Evolutionary conservation across 2,888 invertebrate genomes (phyloP), one percentile per base, ranked within the genome.

Genomic region (Microplitis manilae): DNA sequence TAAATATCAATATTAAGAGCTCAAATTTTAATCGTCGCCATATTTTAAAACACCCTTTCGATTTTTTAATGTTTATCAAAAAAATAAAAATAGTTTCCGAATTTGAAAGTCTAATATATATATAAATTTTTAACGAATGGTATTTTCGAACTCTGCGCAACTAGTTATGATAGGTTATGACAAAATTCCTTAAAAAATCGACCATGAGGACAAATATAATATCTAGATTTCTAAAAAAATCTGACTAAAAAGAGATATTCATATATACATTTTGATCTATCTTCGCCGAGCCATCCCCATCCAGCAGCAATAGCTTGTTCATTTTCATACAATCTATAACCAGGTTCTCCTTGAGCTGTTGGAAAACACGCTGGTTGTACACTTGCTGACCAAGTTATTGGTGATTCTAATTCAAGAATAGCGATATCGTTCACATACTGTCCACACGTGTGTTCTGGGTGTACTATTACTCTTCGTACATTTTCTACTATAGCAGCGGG

Each of bases 211-310:
- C 17, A 17, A 17, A 17, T 17, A 17, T 17, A 17, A 17, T 17
- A 17, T 17, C 17, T 17, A 17, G 17, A 17, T 17, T 17, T 17
- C 17, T 17, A 17, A 17, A 17, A 17, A 17, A 17, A 17, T 17
- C 17, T 17, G 17, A 17, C 1, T 17, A 17, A 68, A n/a, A 38
- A 40, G 7, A 30, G 39, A 62, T 60, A 15, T 7, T 30, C 50
- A 30, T 68, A 30, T 87, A 86, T 86, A 92, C 95, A 94, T 89
- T 92, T 91, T 41, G 92, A 92, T 81, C 93, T 92, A 84, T 95
- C 92, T 88, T 96, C 96, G 81, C 94, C 91, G 0, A 95, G 94
- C 93, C 96, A 96, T 0, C 96, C 97, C 96, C 96, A 97, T 6
- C 97, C 97, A 38, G 95, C 95, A 0, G 95, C 95, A 0, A 93